Evolutionary conservation across 92 coral and sea anemone genomes (phyloP), one percentile per base, ranked within the genome.

Genomic region (Ricordea florida): DNA sequence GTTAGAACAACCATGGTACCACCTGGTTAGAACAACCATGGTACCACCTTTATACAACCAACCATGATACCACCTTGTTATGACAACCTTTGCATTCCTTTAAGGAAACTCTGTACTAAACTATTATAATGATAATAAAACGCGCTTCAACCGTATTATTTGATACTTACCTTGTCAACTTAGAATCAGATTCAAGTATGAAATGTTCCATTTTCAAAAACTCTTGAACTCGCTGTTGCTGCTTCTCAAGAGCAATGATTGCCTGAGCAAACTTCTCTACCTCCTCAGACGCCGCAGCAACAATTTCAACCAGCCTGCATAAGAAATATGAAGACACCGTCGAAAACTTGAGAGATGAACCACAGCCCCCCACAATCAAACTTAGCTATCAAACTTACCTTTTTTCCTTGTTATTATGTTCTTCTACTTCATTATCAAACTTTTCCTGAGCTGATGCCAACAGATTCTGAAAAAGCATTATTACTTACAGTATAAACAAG

Each of bases 91-190:
- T n/a, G n/a, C n/a, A n/a, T n/a, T n/a, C n/a, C n/a, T n/a, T n/a
- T n/a, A n/a, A n/a, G n/a, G n/a, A n/a, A n/a, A n/a, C n/a, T n/a
- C n/a, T n/a, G n/a, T n/a, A n/a, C n/a, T n/a, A n/a, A n/a, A n/a
- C n/a, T n/a, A n/a, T n/a, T n/a, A n/a, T n/a, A n/a, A n/a, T n/a
- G n/a, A n/a, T n/a, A n/a, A n/a, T n/a, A n/a, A n/a, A n/a, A n/a
- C n/a, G n/a, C n/a, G n/a, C n/a, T n/a, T n/a, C n/a, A n/a, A n/a
- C n/a, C n/a, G n/a, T n/a, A n/a, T n/a, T n/a, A n/a, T n/a, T n/a
- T n/a, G n/a, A n/a, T n/a, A 45, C 72, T 32, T 48, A 87, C 92
- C 81, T 87, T 28, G 85, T 79, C 9, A 87, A 50, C 47, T 46
- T 41, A 16, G 69, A 23, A 43, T 81, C 88, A 20, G 38, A 16